Conservation (phyloP, 2,113 vertebrate genomes). For the Pelodiscus sinensis region DNA sequence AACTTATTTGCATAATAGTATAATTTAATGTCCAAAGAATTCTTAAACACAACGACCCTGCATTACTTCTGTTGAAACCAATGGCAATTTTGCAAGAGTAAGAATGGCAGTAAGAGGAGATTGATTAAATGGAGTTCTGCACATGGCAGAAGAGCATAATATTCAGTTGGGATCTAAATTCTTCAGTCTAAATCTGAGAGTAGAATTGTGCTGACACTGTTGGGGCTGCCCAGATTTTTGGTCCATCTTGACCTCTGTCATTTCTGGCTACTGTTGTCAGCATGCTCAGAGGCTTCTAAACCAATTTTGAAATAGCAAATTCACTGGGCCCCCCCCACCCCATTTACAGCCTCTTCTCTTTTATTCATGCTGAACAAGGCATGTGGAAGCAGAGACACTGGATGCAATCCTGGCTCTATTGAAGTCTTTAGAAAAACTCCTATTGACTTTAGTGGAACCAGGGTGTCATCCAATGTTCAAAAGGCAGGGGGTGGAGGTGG, state of each 20-base stretch:
- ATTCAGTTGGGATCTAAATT: neutral
- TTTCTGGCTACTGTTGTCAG: neutral
- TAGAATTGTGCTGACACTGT: neutral
- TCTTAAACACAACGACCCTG: neutral
- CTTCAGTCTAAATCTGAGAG: neutral
- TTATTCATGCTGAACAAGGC: neutral
- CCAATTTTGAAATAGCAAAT: neutral
- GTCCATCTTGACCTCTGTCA: neutral
- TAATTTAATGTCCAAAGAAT: neutral
- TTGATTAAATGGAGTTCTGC: neutral
- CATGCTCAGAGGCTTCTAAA: neutral
- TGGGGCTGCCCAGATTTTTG: neutral
- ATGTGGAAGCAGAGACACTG: neutral
- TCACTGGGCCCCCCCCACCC: neutral
- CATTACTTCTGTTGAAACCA: neutral
- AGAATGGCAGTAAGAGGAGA: fast-evolving
- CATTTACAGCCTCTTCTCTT: neutral
- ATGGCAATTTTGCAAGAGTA: neutral
- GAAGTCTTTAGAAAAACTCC: neutral
- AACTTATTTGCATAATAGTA: neutral
- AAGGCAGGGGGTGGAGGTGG: too few species aligned
- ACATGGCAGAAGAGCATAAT: neutral
- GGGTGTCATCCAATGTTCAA: neutral
- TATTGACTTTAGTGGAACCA: neutral
- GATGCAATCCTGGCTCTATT: neutral